These are phyloP conservation scores for Bombycilla garrulus DNA, from an alignment of 2,113 vertebrate species.

Conservation along the genomic window DNA sequence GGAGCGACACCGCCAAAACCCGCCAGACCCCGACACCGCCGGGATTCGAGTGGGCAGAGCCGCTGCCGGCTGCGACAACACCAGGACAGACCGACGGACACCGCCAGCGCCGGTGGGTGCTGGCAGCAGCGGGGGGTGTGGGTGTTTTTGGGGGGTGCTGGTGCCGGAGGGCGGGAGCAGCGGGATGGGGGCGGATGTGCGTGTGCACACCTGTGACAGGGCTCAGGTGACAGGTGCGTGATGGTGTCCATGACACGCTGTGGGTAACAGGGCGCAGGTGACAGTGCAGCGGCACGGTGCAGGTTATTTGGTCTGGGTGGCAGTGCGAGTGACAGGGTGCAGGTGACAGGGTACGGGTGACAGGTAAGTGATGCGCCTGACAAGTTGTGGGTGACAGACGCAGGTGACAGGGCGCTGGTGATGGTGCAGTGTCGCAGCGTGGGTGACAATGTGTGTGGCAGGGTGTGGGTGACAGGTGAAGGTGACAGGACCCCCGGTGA, in stretches of 20 bases:
- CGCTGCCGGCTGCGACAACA: neutral
- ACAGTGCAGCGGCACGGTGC: neutral
- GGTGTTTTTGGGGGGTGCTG: neutral
- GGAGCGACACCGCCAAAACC: neutral
- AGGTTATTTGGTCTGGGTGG: no score
- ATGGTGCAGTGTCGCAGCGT: neutral
- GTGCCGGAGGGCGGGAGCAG: neutral
- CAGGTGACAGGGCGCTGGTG: neutral
- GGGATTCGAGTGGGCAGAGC: neutral
- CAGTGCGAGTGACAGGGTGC: neutral
- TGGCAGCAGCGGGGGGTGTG: neutral
- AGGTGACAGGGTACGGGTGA: neutral
- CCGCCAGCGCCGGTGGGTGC: neutral
- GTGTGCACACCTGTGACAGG: neutral
- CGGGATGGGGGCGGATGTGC: neutral
- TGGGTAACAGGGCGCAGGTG: neutral
- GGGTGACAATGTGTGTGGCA: neutral
- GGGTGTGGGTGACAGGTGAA: neutral
- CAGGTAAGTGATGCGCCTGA: neutral
- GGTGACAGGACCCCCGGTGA: neutral
- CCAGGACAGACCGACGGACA: neutral
- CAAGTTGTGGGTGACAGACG: neutral
- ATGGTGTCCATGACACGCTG: neutral
- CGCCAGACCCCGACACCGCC: neutral
- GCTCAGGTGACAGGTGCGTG: neutral